A percentile compares a stretch with the other conserved stretches of the same genome.
phyloP scores from a whole-genome alignment of 2,113 vertebrate genomes.

The Monarcha castaneiventris region DNA sequence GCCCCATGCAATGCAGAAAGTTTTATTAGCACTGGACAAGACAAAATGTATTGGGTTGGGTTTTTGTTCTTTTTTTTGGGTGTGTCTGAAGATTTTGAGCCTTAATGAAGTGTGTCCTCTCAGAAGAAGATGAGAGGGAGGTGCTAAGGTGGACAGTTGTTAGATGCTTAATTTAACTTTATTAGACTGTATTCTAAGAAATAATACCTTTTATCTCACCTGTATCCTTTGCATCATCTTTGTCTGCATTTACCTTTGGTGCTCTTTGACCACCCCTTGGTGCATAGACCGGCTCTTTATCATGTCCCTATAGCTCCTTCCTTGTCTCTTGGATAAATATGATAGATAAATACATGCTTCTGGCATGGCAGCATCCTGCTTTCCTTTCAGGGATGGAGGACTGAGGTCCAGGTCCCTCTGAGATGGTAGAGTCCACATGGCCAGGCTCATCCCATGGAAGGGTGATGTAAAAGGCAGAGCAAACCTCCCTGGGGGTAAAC shows the following conservation, averaged over 20 bases:
- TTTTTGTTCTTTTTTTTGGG: not conserved
- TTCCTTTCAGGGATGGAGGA: not conserved
- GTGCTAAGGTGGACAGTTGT: not conserved
- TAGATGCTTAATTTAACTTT: not conserved
- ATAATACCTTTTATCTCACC: not conserved
- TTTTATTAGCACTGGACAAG: not conserved
- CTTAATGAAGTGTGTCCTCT: not conserved
- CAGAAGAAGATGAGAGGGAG: not conserved
- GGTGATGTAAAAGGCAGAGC: not conserved
- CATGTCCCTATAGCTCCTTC: not conserved
- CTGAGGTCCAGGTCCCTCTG: not conserved
- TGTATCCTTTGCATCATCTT: not conserved
- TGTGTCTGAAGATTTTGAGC: not conserved
- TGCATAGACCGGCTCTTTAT: not conserved
- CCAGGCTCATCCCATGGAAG: not conserved
- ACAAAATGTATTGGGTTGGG: not conserved
- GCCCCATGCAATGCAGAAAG: fast-evolving
- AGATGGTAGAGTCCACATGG: not conserved
- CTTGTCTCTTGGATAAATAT: not conserved
- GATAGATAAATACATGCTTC: fast-evolving
- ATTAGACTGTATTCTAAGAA: not conserved
- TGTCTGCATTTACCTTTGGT: not conserved
- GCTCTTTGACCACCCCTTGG: not conserved
- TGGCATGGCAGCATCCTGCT: not conserved
- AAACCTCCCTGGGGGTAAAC: not conserved